phyloP scores from a whole-genome alignment of 2,113 vertebrate genomes.

The Peromyscus polionotus region DNA sequence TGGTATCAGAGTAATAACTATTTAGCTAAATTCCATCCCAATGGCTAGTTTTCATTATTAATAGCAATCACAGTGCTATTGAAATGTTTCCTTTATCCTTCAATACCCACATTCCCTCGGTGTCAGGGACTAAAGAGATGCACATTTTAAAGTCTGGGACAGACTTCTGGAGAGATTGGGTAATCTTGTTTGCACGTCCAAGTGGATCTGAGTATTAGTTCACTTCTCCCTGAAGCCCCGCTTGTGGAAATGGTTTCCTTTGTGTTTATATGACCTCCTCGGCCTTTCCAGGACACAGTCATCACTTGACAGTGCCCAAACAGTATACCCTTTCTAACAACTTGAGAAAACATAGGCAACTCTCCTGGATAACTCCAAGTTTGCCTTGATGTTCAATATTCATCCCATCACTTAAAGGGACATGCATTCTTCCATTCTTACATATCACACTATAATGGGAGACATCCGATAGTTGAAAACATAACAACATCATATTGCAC shows the following conservation, averaged over 20 bases:
- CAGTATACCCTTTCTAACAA: not conserved
- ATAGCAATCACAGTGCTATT: constrained; percentile 12
- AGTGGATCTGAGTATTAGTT: not conserved
- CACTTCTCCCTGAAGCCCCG: not conserved
- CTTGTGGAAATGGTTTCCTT: not conserved
- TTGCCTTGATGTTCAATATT: not conserved
- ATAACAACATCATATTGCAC: not conserved
- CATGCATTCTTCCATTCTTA: not conserved
- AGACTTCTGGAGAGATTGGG: not conserved
- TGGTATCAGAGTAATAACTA: constrained; percentile 56
- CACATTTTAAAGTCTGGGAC: constrained; percentile 29
- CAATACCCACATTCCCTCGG: not conserved
- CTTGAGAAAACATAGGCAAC: not conserved
- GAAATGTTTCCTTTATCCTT: constrained; percentile 26
- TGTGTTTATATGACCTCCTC: not conserved
- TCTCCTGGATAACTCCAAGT: constrained; percentile 8
- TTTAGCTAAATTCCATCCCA: constrained; percentile 31
- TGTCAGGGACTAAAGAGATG: not conserved
- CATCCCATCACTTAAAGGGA: not conserved
- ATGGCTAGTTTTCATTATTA: constrained; percentile 65
- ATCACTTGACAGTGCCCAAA: not conserved
- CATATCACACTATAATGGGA: not conserved
- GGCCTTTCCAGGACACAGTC: not conserved
- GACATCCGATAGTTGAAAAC: not conserved
- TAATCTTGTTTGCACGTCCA: not conserved